Conservation (phyloP, 2,888 invertebrate genomes). For the Oconnorella tubifera region DNA sequence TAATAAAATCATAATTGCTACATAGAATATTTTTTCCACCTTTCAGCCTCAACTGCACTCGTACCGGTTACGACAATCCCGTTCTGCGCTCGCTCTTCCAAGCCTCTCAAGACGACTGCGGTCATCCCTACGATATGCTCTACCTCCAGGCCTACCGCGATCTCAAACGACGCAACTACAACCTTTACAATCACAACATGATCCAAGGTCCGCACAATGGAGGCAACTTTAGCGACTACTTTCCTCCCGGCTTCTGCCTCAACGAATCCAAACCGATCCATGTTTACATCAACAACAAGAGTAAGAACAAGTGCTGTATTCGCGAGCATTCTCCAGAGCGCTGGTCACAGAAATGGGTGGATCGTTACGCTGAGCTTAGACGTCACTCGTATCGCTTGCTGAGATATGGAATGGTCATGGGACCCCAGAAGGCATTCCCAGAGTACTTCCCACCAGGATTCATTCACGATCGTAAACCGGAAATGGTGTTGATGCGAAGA, state of each 20-base stretch:
- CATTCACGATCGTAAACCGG: neutral
- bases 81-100: neutral
- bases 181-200: constrained; percentile 6
- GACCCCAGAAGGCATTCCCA: constrained; percentile 7
- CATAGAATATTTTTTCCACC: too few relatives aligned
- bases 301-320: neutral
- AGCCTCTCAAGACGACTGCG: constrained; percentile 1
- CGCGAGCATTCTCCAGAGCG: neutral
- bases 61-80: neutral
- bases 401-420: constrained; percentile 9
- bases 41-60: neutral
- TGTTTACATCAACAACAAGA: constrained; percentile 2
- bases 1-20: too few relatives aligned
- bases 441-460: constrained; percentile 15
- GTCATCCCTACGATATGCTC: constrained; percentile 3
- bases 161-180: constrained; percentile 8
- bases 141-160: constrained; percentile 15
- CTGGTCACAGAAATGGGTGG: too few relatives aligned
- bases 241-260: constrained; percentile 15
- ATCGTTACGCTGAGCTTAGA: too few relatives aligned
- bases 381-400: neutral
- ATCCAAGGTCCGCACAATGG: constrained; percentile 3
- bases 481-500: neutral
- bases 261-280: constrained; percentile 8
- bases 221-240: constrained; percentile 13